Percentiles rank a stretch among this genome's conserved stretches.
Evolutionary conservation across 2,113 vertebrate genomes (phyloP).

Genomic region (Numida meleagris): DNA sequence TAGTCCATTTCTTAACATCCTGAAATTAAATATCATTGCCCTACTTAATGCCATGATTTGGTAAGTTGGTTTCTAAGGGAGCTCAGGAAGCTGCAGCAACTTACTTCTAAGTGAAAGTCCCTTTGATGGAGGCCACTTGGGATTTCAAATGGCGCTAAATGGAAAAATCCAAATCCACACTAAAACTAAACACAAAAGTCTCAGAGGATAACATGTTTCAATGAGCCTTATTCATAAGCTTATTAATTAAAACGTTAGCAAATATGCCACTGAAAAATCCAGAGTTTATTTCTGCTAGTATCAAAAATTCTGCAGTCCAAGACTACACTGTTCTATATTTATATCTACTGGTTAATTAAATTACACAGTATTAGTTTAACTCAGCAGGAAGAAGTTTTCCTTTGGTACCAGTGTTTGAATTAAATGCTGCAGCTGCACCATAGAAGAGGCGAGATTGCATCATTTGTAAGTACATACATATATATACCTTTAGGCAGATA

Average conservation of each 20-base stretch:
- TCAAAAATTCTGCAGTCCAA: neutral
- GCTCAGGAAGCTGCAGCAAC: constrained; percentile 27
- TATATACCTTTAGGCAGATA: neutral
- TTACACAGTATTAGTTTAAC: constrained; percentile 22
- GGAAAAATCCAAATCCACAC: constrained; percentile 37
- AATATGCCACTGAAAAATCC: constrained; percentile 16
- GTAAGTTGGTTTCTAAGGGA: constrained; percentile 41
- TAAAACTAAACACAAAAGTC: neutral
- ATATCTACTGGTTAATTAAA: constrained; percentile 55
- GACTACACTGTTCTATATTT: neutral
- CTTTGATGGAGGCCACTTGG: constrained; percentile 32
- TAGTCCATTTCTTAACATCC: neutral
- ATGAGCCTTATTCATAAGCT: constrained; percentile 25
- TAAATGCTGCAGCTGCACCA: neutral
- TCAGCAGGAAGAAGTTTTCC: neutral
- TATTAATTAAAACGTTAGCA: constrained; percentile 48
- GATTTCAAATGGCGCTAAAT: constrained; percentile 49
- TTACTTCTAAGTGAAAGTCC: neutral
- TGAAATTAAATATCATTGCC: constrained; percentile 35
- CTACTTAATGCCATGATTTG: constrained; percentile 24
- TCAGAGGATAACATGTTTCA: constrained; percentile 19
- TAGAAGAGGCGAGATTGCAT: neutral
- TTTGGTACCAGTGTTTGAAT: neutral
- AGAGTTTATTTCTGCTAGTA: constrained; percentile 6
- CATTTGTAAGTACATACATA: neutral